Evolutionary conservation across 2,888 invertebrate species (phyloP), one percentile per base, ranked within the genome.

Genomic region (Homarus gammarus): DNA sequence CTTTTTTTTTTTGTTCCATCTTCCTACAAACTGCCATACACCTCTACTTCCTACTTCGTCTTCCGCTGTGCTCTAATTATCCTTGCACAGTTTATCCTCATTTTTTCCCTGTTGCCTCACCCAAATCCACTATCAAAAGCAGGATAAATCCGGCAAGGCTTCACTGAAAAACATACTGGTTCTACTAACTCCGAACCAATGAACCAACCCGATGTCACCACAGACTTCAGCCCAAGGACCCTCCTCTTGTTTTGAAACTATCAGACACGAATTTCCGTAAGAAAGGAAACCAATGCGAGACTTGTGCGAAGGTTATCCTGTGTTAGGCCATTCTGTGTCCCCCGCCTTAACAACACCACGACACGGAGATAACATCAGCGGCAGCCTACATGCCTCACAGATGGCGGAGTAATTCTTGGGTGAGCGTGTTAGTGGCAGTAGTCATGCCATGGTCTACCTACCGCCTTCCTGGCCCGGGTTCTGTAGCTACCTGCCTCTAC

Each of bases 311-410:
- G 56, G 22, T 56, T 56, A 56, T 56, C 1, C 18, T 18, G 56
- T 56, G 56, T 22, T 18, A 22, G 56, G 56, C 56, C 56, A 56
- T 56, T 56, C 56, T 18, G 56, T 56, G 56, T 56, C 56, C 22
- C 22, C 56, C 5, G 56, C 56, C 56, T 56, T 18, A 56, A 56
- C 56, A 56, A 22, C 18, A 27, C 27, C 5, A 64, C 64, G 31
- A 64, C 64, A n/a, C 31, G 64, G 64, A n/a, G 27, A 64, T 64
- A 64, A 22, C 64, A 64, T 64, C 64, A 64, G 6, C 64, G 31
- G 64, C 31, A n/a, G 64, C 64, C 31, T 5, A 64, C 31, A 64
- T 64, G 31, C 64, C 27, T 64, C 56, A 64, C 64, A 64, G 64
- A 64, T 64, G 31, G 64, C 64, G 3, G 31, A 27, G 64, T 64